Base-by-base conservation (phyloP, 2,888 invertebrate species). In the Drosophila merina region DNA sequence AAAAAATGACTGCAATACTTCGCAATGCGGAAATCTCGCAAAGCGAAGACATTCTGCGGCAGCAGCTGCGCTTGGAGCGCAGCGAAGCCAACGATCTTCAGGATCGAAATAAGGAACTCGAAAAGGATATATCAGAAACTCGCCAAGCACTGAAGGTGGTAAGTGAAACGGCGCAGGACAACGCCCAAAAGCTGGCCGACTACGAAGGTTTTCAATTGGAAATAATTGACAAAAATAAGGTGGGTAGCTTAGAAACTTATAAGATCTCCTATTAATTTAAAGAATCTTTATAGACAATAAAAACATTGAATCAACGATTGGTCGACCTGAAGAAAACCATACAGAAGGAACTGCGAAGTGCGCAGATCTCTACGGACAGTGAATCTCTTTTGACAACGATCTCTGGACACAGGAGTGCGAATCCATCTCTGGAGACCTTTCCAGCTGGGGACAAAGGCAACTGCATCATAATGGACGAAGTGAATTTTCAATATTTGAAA, bases 301-400 rank as follows among this genome's bases (percentile, higher is more conserved):
- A 97, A 92, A 95, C 96, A 14, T 94, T 97, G 86, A 97, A 98
- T 91, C 96, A 97, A 91, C 94, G 97, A 79, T 92, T 98, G 90
- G 94, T 95, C 20, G 98, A 98, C 89, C 95, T 98, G 93, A 97
- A 97, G 91, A 98, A 98, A 91, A 97, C 97, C 0, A 92, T 98
- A 55, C 97, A 98, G 89, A 94, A 96, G 74, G 98, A 98, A 92
- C 92, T 98, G 57, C 91, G 90, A 28, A 86, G 86, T 47, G 88
- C 84, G 6, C 88, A 85, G 31, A 57, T 77, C n/a, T 68, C 84
- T 5, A 69, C 73, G 0, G 81, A 86, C 36, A 60, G 67, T 10
- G 84, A 88, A 54, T 74, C 60, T 2, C 60, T 48, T 9, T 28
- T 47, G 14, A 33, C 47, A 33, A 48, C 47, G 26, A 59, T 14